Base-by-base conservation (phyloP, 2,888 invertebrate genomes). In the Tetragonisca angustula region DNA sequence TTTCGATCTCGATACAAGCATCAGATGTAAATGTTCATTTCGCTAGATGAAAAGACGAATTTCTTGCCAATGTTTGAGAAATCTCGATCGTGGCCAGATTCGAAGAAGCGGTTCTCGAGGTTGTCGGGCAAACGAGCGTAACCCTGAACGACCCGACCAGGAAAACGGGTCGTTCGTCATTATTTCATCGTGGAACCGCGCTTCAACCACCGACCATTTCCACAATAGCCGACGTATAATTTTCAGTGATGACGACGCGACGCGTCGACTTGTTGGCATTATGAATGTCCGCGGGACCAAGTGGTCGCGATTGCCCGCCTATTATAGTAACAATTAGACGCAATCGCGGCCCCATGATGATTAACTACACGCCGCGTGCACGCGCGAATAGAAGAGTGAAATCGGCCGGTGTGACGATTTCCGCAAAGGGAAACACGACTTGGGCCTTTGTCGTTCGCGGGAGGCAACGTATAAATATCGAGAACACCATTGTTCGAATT, bases 251-350 rank as follows among this genome's bases (percentile, higher is more conserved):
- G 88, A 86, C 79, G 79, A 85, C 61, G 73, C 88, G 86, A 85
- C 61, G 73, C 88, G 86, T 86, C 88, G 84, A 86, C 81, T 84
- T 73, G 81, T 88, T 81, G 70, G 62, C 49, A 81, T 82, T 84
- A 71, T 78, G 78, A 82, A 82, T 68, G 78, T 76, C 21, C 68
- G 24, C 32, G 64, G 62, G 32, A 32, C 71, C 59, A 85, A 83
- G 86, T 81, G 81, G 80, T 56, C 72, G 75, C 88, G 81, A 88
- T 88, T 86, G 86, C 80, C 69, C 73, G 65, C 79, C 75, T 72
- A 84, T 84, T 88, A 78, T 79, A 78, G 81, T 84, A 78, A 76
- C 86, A 86, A 88, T 88, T 86, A 86, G 86, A 78, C 74, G 69
- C 73, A 81, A 88, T 88, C 81, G 62, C 54, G 52, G 43, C 19